Evolutionary conservation across 2,797 vertebrate species (phyloP), one percentile per base, ranked within the genome.

Genomic region (Halcyon badia): DNA sequence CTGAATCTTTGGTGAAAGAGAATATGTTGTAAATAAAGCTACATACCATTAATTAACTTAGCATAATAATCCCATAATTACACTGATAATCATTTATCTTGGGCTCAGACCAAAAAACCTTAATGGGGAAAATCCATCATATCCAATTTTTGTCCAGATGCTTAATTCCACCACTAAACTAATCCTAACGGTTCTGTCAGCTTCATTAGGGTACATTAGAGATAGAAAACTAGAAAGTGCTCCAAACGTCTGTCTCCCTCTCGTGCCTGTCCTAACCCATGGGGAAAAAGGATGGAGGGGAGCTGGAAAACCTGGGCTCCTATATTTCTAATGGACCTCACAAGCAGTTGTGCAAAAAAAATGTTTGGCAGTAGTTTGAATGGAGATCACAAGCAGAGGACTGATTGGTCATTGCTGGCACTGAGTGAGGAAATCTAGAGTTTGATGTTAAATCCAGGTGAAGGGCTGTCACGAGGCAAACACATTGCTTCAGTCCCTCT

Each of bases 121-220:
- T 97, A 95, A 94, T 94, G 92, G 95, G 70, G 69, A 95, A 97
- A 96, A 98, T 96, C 92, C 49, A 39, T 95, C 87, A 91, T 97
- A 96, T 97, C 92, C 94, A 95, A 94, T 96, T 95, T 97, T 95
- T 95, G 87, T 89, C 94, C 96, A 97, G 90, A 97, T 97, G 94
- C 95, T 86, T 96, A 92, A 95, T 94, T 97, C 94, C 83, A 65
- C 78, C 61, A 37, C 57, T 93, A 93, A 97, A 80, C 90, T 97
- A 94, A 98, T 97, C 78, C 61, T 88, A 85, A 78, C 16, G 1
- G 52, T 77, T 91, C 84, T 95, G 90, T 96, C 91, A 95, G 66
- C 52, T 93, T 96, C 68, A 69, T 82, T 97, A 90, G 46, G 33
- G 61, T 61, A 62, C 71, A 92, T 77, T 85, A 79, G 65, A 85